Evolutionary conservation across 2,797 vertebrate species (phyloP).

Genomic region (Echiichthys vipera): DNA sequence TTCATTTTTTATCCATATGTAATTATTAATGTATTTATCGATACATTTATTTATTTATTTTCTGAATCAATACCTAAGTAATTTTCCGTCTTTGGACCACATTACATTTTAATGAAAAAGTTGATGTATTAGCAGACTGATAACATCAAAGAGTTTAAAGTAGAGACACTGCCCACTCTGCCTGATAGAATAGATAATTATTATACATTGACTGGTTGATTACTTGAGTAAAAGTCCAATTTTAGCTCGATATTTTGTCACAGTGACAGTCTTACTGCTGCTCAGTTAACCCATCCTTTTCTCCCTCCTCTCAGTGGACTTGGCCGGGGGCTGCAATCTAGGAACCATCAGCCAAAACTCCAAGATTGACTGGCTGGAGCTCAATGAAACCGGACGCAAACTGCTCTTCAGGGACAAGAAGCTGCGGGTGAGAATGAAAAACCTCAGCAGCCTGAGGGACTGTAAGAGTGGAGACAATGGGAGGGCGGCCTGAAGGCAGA

Average conservation of each 20-base stretch:
- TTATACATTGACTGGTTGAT: slow-evolving; percentile 6
- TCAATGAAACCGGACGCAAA: slow-evolving; percentile 95
- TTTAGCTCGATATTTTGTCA: slow-evolving; percentile 4
- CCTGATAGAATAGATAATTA: slow-evolving; percentile 9
- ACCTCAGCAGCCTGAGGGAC: slow-evolving; percentile 33
- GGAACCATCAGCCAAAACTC: slow-evolving; percentile 92
- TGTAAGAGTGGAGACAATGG: slow-evolving; percentile 13
- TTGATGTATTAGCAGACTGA: slow-evolving; percentile 9
- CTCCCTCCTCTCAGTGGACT: slow-evolving; percentile 87
- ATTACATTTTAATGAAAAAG: slow-evolving; percentile 44
- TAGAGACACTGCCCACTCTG: slow-evolving; percentile 5
- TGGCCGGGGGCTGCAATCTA: slow-evolving; percentile 87
- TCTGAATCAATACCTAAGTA: no score
- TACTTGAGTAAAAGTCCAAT: slow-evolving; percentile 10
- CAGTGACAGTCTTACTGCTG: slow-evolving; percentile 9
- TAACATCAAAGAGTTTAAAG: slow-evolving; percentile 18
- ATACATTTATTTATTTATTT: no score
- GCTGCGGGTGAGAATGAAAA: slow-evolving; percentile 88
- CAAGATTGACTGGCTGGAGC: slow-evolving; percentile 96
- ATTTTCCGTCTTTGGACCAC: no score
- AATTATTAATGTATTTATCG: no score
- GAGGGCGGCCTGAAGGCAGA: slow-evolving; percentile 29
- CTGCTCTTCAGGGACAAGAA: slow-evolving; percentile 98
- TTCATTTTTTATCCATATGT: no score
- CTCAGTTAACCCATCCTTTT: slow-evolving; percentile 13